These are phyloP conservation scores for Magallana gigas DNA, from an alignment of 1,140 invertebrate species.

Conservation along the genomic window DNA sequence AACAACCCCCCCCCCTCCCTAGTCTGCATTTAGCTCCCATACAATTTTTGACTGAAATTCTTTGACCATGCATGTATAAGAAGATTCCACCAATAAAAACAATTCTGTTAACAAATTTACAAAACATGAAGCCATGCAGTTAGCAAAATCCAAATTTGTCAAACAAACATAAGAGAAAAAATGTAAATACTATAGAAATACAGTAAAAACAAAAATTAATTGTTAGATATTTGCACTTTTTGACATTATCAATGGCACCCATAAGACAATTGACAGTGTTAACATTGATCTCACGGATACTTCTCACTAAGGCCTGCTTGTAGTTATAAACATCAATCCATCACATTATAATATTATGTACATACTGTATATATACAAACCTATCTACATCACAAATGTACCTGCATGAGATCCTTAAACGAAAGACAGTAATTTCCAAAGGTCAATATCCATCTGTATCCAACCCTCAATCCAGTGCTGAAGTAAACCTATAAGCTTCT, in stretches of 20 bases:
- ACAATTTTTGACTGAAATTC: too few species aligned
- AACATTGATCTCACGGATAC: neutral
- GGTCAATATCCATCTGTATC: neutral
- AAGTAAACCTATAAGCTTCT: too few species aligned
- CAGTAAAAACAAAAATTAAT: neutral
- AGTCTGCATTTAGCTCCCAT: too few species aligned
- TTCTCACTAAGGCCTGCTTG: slow-evolving; percentile 2
- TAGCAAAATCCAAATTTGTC: too few species aligned
- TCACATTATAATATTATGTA: neutral
- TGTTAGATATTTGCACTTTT: neutral
- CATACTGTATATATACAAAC: neutral
- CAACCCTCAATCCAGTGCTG: neutral
- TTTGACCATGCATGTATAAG: too few species aligned
- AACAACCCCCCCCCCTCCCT: too few species aligned
- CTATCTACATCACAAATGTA: slow-evolving; percentile 26
- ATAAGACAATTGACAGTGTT: neutral
- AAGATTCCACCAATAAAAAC: too few species aligned
- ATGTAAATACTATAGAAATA: neutral
- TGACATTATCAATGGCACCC: neutral
- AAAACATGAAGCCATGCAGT: too few species aligned
- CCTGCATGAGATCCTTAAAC: slow-evolving; percentile 21
- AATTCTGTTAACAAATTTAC: too few species aligned
- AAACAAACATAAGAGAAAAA: too few species aligned
- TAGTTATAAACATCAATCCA: neutral
- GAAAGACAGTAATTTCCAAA: neutral